Evolutionary conservation across 2,113 vertebrate genomes (phyloP).

Genomic region (Apodemus speciosus): DNA sequence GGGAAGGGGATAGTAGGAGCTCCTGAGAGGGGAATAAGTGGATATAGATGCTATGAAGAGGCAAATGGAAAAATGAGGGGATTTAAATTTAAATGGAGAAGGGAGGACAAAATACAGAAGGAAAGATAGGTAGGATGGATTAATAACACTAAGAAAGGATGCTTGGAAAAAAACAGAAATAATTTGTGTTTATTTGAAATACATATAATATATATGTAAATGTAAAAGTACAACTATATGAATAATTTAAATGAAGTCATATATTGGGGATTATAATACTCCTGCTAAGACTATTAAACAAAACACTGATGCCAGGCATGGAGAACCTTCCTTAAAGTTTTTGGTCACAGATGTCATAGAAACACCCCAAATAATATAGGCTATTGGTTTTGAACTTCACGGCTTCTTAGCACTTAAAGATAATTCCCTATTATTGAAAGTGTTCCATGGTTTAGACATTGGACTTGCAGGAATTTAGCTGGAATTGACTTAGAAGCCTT

Average conservation of each 20-base stretch:
- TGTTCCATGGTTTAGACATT: not conserved
- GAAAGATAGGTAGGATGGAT: not conserved
- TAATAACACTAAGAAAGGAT: not conserved
- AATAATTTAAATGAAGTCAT: not conserved
- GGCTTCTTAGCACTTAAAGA: not conserved
- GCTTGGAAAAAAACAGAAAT: not conserved
- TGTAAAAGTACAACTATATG: not conserved
- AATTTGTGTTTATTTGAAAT: not conserved
- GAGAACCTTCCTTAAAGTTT: not conserved
- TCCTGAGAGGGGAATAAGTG: not conserved
- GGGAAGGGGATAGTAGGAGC: not conserved
- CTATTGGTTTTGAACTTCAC: not conserved
- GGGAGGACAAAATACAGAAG: not conserved
- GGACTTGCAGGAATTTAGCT: not conserved
- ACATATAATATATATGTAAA: not conserved
- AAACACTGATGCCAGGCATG: not conserved
- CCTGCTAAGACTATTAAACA: not conserved
- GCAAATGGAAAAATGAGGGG: not conserved
- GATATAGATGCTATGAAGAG: not conserved
- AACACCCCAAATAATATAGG: not conserved
- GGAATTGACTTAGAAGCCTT: not conserved
- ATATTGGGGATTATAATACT: not conserved
- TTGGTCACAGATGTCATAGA: not conserved
- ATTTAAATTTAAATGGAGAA: not conserved
- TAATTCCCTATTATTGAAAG: not conserved